Evolutionary conservation across 2,797 vertebrate genomes (phyloP).

Genomic region (Petrocephalus sullivani): DNA sequence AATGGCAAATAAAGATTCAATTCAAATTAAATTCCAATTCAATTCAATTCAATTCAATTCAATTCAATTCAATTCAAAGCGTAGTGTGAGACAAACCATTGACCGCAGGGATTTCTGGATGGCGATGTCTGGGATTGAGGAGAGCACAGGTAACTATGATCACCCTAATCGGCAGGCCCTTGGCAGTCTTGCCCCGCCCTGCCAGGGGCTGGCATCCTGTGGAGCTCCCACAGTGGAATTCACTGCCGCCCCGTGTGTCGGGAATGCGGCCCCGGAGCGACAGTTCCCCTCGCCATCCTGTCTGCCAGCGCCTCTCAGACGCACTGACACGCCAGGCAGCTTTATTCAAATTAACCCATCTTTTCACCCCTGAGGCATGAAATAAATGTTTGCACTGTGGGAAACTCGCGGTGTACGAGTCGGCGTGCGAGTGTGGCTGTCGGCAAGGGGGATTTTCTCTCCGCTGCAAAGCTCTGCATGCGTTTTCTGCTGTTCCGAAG

Average conservation of each 20-base stretch:
- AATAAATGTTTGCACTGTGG: background rate
- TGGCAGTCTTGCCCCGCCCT: background rate
- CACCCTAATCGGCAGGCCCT: background rate
- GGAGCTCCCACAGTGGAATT: background rate
- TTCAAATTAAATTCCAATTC: background rate
- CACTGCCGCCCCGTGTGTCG: background rate
- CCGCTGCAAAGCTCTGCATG: background rate
- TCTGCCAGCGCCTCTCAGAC: background rate
- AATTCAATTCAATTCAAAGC: background rate
- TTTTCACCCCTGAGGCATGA: background rate
- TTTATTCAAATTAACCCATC: background rate
- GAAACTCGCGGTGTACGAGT: background rate
- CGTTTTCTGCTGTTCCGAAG: background rate
- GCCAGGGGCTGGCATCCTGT: background rate
- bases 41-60: background rate
- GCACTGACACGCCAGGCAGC: background rate
- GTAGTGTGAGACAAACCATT: background rate
- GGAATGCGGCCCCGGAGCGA: background rate
- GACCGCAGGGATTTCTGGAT: background rate
- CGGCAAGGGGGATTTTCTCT: background rate
- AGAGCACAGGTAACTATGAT: background rate
- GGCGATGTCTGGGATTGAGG: background rate
- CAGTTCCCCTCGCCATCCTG: background rate
- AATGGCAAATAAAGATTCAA: background rate
- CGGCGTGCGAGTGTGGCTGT: background rate